Evolutionary conservation across 2,797 vertebrate species (phyloP).

Genomic region (Clarias pachynema): DNA sequence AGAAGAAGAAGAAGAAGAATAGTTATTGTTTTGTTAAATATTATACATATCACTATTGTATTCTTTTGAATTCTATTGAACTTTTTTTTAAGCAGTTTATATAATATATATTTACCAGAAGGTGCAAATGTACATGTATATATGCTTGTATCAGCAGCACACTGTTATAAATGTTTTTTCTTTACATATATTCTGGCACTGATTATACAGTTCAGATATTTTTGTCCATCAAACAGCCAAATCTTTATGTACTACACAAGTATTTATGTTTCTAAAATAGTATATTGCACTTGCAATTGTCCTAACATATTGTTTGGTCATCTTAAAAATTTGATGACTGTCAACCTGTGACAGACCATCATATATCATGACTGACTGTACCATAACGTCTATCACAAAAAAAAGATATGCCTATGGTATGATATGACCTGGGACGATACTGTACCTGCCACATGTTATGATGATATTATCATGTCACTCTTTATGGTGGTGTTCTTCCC

Average conservation of each 20-base stretch:
- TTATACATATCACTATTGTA: not conserved
- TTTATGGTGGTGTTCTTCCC: not conserved
- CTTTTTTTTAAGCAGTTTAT: too few relatives aligned
- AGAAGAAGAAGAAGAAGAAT: not conserved
- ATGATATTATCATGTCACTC: constrained; percentile 4
- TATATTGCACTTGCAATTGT: too few relatives aligned
- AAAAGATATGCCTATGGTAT: not conserved
- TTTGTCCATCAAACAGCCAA: not conserved
- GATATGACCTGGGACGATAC: not conserved
- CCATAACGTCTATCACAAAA: constrained; percentile 20
- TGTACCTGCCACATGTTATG: constrained; percentile 11
- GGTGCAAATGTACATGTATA: not conserved
- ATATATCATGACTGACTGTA: not conserved
- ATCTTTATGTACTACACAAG: not conserved
- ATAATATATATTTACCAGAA: not conserved
- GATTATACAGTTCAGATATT: not conserved
- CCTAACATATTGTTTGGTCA: constrained; percentile 2
- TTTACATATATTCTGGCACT: not conserved
- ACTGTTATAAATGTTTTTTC: not conserved
- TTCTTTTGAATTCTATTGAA: not conserved
- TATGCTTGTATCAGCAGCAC: not conserved
- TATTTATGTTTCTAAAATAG: not conserved
- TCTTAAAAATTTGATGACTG: constrained; percentile 4
- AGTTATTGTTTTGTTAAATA: not conserved
- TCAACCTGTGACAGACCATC: not conserved